Evolutionary conservation across 2,888 invertebrate species (phyloP), one percentile per base, ranked within the genome.

Genomic region (Callosobruchus maculatus): DNA sequence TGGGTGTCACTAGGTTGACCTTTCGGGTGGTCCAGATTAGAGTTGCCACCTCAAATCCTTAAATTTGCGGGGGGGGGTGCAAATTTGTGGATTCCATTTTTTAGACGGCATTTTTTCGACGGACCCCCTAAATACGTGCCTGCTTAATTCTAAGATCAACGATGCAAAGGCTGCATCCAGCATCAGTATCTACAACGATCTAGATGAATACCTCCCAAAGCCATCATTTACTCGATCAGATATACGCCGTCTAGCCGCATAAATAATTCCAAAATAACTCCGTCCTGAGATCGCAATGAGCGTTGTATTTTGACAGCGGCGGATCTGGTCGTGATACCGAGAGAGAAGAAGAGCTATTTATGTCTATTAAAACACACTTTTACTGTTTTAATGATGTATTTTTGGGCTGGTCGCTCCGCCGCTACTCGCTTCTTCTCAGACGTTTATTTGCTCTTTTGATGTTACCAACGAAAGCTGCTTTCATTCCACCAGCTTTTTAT

Each of bases 361-460:
- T 83, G 83, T 81, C 81, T 81, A 77, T 82, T 84, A 83, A 83
- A 84, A 83, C 82, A 83, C 82, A 80, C 82, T 79, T 81, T 80
- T 80, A 79, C 80, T 79, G 79, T 79, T 77, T 76, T 75, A 76
- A 77, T 75, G 74, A 77, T 76, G 74, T 78, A 78, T 79, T 79
- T 80, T 77, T 73, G 75, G 78, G 5, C 49, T n/a, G n/a, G n/a
- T n/a, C 26, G 26, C 7, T 26, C 26, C 26, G 7, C 26, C 2
- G 26, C 26, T 26, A 68, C 68, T 21, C 68, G 3, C 68, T 21
- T 1, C 68, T 68, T 20, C 68, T 9, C 9, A 9, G 75, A 75
- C 76, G 74, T 75, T 78, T 78, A 78, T 75, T 74, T 74, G 80
- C 83, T 82, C 82, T 82, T 82, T 82, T 80, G 80, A 82, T 82